phyloP scores from a whole-genome alignment of 2,888 invertebrate genomes.

The Stenodema calcarata region DNA sequence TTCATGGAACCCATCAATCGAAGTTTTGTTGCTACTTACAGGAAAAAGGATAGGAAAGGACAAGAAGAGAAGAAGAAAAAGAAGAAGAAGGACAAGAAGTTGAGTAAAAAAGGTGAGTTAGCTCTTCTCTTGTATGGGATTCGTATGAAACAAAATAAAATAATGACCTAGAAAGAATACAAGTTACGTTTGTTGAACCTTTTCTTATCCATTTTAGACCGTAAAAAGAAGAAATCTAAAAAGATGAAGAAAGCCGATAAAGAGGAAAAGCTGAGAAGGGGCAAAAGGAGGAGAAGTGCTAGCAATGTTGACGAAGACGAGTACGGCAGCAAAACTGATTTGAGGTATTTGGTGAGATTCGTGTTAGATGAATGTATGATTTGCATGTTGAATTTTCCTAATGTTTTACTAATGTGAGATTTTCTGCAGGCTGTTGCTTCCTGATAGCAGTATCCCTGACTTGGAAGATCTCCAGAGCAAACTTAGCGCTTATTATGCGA shows the following conservation, averaged over 20 bases:
- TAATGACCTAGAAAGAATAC: too few species aligned
- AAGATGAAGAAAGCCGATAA: conserved; percentile 74
- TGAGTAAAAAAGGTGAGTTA: conserved; percentile 62
- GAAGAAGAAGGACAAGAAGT: conserved; percentile 64
- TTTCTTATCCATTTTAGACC: conserved; percentile 24
- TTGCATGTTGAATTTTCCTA: neutral
- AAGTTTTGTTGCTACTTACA: conserved; percentile 42
- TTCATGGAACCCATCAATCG: neutral
- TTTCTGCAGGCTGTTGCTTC: conserved; percentile 30
- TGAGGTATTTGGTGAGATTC: conserved; percentile 53
- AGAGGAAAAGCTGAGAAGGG: conserved; percentile 61
- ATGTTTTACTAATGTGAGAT: neutral
- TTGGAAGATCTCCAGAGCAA: conserved; percentile 79
- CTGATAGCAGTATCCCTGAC: conserved; percentile 70
- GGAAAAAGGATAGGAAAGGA: conserved; percentile 72
- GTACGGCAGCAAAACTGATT: conserved; percentile 59
- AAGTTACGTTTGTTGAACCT: too few species aligned
- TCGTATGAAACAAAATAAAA: too few species aligned
- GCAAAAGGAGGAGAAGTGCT: conserved; percentile 52
- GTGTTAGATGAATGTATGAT: too few species aligned
- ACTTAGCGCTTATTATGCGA: conserved; percentile 78
- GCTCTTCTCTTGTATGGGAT: too few species aligned
- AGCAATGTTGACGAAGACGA: conserved; percentile 62
- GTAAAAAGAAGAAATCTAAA: conserved; percentile 75
- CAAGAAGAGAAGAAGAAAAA: conserved; percentile 71